Conservation (phyloP, 2,888 invertebrate species). For the Halocaridina rubra region DNA sequence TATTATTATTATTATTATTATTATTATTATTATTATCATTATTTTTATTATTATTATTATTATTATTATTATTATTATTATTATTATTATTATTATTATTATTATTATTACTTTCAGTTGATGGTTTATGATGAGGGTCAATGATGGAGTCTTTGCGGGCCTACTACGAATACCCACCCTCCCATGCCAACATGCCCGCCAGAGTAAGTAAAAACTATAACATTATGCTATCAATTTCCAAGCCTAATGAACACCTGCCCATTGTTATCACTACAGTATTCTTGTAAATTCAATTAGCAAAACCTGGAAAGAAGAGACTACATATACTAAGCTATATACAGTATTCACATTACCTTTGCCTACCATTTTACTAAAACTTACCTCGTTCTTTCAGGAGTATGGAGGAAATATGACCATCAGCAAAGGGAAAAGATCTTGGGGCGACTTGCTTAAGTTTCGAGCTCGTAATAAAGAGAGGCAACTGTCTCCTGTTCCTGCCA, state of each 20-base stretch:
- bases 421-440: conserved; percentile 55
- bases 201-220: conserved; percentile 29
- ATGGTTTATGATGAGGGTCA: conserved; percentile 34
- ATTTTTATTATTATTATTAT: neutral
- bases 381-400: conserved; percentile 29
- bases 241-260: neutral
- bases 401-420: conserved; percentile 48
- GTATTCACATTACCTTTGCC: neutral
- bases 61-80: neutral
- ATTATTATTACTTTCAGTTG: conserved; percentile 17
- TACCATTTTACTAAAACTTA: neutral
- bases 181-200: conserved; percentile 55
- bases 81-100: neutral
- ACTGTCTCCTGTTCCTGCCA: conserved; percentile 1
- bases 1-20: neutral
- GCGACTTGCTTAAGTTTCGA: conserved; percentile 55
- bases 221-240: no score
- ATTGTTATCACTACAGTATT: no score
- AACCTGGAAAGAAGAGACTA: no score
- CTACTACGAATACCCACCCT: conserved; percentile 55
- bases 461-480: conserved; percentile 54
- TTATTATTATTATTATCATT: neutral
- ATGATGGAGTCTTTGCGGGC: conserved; percentile 51
- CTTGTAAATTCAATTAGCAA: no score
- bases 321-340: no score